These are phyloP conservation scores for Acanthisitta chloris DNA, from an alignment of 2,113 vertebrate species.

Conservation along the genomic window DNA sequence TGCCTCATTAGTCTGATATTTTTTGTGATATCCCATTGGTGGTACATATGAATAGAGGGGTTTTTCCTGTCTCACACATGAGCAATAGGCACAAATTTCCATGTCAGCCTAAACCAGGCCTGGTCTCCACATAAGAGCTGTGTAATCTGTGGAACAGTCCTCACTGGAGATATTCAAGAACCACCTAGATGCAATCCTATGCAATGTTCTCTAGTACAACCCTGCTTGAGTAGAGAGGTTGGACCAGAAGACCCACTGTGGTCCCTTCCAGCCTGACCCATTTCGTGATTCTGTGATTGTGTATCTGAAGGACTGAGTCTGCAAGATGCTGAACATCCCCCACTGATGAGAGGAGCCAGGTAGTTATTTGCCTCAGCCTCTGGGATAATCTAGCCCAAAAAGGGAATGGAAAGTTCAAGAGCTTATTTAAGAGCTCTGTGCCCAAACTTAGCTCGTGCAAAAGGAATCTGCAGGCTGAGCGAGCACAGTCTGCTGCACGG, in stretches of 20 bases:
- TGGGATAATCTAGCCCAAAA: constrained; percentile 33
- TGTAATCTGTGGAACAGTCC: neutral
- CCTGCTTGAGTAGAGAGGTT: neutral
- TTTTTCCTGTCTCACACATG: neutral
- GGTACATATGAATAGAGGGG: neutral
- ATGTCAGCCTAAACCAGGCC: neutral
- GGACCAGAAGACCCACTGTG: neutral
- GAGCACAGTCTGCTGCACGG: neutral
- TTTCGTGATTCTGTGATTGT: neutral
- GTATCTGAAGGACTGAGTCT: neutral
- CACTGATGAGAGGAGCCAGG: neutral
- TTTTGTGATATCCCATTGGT: constrained; percentile 11
- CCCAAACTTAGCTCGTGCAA: constrained; percentile 53
- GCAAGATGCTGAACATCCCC: neutral
- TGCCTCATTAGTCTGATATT: constrained; percentile 48
- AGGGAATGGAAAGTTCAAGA: constrained; percentile 64
- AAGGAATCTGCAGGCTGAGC: constrained; percentile 43
- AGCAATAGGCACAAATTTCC: constrained; percentile 16
- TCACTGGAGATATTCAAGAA: neutral
- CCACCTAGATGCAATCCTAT: neutral
- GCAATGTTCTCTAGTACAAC: neutral
- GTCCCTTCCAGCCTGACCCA: neutral
- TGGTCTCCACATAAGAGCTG: neutral
- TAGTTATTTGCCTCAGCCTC: constrained; percentile 21
- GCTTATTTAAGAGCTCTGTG: constrained; percentile 50